Conservation (phyloP, 2,113 vertebrate genomes). For the Actenoides lindsayi region DNA sequence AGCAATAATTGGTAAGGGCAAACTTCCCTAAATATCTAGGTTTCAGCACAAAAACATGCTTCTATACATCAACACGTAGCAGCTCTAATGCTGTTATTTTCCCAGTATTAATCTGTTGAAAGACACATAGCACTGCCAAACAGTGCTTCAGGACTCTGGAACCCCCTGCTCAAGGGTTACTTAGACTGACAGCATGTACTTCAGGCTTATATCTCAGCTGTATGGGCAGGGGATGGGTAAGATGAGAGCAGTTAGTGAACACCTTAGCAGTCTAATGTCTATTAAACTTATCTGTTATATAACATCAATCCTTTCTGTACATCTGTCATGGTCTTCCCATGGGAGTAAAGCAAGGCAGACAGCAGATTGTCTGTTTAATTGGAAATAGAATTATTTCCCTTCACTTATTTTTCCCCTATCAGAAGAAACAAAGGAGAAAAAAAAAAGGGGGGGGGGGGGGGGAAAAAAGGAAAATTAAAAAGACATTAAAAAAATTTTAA, state of each 20-base stretch:
- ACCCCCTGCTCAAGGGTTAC: neutral
- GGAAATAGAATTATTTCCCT: neutral
- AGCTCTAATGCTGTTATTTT: neutral
- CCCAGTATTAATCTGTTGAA: neutral
- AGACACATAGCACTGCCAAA: neutral
- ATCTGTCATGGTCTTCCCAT: neutral
- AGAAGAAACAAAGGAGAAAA: neutral
- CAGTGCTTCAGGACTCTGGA: neutral
- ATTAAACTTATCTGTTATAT: neutral
- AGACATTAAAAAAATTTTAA: neutral
- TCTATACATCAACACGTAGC: neutral
- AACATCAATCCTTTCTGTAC: neutral
- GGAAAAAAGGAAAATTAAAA: neutral
- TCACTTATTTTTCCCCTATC: neutral
- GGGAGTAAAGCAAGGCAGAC: neutral
- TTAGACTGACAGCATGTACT: rapidly evolving
- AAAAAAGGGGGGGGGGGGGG: rapidly evolving
- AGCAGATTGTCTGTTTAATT: neutral
- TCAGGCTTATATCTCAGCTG: neutral
- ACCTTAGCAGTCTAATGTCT: neutral
- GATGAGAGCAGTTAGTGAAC: neutral
- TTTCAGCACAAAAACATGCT: neutral
- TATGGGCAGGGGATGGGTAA: neutral
- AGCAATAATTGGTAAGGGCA: neutral
- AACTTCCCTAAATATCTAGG: neutral